phyloP scores from a whole-genome alignment of 2,113 vertebrate species.

The Chelonoidis abingdonii region DNA sequence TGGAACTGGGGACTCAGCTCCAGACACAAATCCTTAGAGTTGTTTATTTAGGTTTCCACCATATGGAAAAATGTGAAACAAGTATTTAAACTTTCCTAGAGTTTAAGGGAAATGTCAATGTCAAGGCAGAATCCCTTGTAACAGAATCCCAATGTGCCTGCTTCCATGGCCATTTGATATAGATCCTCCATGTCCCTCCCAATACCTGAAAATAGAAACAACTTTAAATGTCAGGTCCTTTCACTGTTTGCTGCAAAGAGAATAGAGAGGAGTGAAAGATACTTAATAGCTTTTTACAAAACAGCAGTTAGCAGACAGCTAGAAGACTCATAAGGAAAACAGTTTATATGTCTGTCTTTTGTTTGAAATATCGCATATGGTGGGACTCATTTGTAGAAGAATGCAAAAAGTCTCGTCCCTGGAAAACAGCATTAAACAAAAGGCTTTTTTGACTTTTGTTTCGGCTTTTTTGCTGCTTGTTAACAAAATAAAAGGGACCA shows the following conservation, averaged over 20 bases:
- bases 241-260: conserved; percentile 8
- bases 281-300: background rate
- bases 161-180: background rate
- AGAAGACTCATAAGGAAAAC: background rate
- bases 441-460: background rate
- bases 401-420: background rate
- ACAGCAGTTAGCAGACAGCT: background rate
- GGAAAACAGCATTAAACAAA: background rate
- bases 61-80: background rate
- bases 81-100: background rate
- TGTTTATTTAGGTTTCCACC: background rate
- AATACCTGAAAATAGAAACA: conserved; percentile 57
- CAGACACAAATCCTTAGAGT: background rate
- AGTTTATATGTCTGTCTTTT: background rate
- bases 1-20: background rate
- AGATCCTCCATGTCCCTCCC: background rate
- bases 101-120: conserved; percentile 23
- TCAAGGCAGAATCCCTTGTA: background rate
- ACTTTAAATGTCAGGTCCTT: conserved; percentile 49
- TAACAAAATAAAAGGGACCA: background rate
- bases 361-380: rapidly evolving
- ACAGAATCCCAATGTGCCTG: background rate
- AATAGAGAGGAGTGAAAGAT: conserved; percentile 2
- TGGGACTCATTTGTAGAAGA: background rate
- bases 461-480: background rate